Evolutionary conservation across 2,113 vertebrate genomes (phyloP).

Genomic region (Podarcis muralis): DNA sequence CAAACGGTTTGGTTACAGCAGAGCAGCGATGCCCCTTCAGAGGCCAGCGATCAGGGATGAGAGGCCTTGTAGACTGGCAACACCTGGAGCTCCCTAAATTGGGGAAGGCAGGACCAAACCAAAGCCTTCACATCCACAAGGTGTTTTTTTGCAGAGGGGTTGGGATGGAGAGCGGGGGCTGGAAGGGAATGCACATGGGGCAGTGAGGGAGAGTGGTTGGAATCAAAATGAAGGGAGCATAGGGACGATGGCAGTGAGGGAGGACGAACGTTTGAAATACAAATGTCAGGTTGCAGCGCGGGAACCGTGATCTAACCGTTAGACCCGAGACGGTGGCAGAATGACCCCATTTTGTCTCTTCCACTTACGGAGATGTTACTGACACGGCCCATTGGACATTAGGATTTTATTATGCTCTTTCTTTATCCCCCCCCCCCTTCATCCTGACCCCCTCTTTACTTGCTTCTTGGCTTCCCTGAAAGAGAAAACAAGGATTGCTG

Average conservation of each 20-base stretch:
- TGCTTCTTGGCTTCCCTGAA: accelerated
- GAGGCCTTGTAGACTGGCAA: no score
- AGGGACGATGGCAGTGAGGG: background rate
- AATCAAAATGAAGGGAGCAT: background rate
- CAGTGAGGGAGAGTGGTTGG: background rate
- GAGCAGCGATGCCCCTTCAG: no score
- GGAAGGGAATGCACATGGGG: background rate
- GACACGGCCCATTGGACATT: slow-evolving; percentile 49
- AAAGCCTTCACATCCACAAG: no score
- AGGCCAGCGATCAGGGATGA: no score
- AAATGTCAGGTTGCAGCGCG: accelerated
- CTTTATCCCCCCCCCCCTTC: background rate
- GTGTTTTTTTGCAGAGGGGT: no score
- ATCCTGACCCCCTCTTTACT: background rate
- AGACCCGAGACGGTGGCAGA: background rate
- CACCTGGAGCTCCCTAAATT: no score
- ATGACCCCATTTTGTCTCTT: slow-evolving; percentile 22
- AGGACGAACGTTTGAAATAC: no score
- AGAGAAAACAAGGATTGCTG: no score
- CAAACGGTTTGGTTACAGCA: no score
- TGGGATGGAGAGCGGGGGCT: no score
- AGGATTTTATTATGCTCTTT: slow-evolving; percentile 38
- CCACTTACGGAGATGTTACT: background rate
- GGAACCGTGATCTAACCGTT: background rate
- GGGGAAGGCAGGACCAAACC: no score